phyloP scores from a whole-genome alignment of 1,140 invertebrate species.

The Heliconius hermathena region DNA sequence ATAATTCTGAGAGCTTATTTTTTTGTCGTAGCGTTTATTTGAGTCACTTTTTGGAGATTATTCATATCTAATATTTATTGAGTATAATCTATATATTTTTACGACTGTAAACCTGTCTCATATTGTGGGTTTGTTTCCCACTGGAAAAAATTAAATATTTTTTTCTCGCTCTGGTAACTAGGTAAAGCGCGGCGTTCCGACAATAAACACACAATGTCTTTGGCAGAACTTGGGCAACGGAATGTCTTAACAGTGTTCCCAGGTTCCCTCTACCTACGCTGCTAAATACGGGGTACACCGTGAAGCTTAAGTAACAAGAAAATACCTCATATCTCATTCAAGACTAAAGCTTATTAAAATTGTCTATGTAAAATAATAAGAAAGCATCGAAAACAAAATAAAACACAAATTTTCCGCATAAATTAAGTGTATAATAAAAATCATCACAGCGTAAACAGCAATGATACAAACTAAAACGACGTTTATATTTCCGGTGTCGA shows the following conservation, averaged over 20 bases:
- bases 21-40: neutral
- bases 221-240: no score
- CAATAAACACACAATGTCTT: no score
- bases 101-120: neutral
- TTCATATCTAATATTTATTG: neutral
- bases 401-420: slow-evolving; percentile 3
- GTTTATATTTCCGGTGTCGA: slow-evolving; percentile 24
- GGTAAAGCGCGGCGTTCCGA: no score
- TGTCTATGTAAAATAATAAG: neutral
- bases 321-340: neutral
- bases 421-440: slow-evolving; percentile 15
- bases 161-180: no score
- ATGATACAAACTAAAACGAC: slow-evolving; percentile 17
- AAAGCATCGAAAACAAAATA: neutral
- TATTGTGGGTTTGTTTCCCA: neutral
- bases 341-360: neutral
- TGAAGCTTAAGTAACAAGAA: no score
- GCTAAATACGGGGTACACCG: no score
- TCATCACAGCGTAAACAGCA: slow-evolving; percentile 4
- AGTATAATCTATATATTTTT: neutral
- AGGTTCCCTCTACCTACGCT: no score
- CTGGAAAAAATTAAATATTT: no score
- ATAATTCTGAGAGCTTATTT: neutral
- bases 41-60: neutral
- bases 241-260: no score